Conservation (phyloP, 1,140 invertebrate genomes). For the Lordiphosa mommai region DNA sequence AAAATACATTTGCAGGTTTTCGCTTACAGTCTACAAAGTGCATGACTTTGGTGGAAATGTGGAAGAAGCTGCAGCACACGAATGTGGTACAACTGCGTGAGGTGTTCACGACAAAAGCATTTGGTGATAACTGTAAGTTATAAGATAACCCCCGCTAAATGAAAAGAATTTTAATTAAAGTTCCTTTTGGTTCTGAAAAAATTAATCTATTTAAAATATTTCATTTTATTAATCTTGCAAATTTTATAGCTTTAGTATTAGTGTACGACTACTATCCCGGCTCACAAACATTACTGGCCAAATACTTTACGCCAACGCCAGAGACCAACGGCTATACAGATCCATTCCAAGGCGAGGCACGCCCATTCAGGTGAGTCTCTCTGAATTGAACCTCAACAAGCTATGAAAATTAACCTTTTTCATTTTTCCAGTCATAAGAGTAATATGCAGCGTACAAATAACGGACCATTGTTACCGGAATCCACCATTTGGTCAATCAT, state of each 20-base stretch:
- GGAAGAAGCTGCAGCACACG: slow-evolving; percentile 96
- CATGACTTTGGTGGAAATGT: slow-evolving; percentile 92
- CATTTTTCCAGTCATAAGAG: slow-evolving; percentile 86
- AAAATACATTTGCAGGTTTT: slow-evolving; percentile 80
- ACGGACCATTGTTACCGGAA: slow-evolving; percentile 89
- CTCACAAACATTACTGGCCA: slow-evolving; percentile 91
- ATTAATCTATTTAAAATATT: neutral
- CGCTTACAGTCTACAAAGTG: slow-evolving; percentile 91
- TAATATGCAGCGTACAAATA: slow-evolving; percentile 83
- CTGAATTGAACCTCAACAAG: neutral
- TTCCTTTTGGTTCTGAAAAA: too few species aligned
- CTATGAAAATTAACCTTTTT: neutral
- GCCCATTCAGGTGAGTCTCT: slow-evolving; percentile 82
- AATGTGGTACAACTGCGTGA: slow-evolving; percentile 95
- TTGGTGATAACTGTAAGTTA: slow-evolving; percentile 94
- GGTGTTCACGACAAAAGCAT: slow-evolving; percentile 96
- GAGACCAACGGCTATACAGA: slow-evolving; percentile 87
- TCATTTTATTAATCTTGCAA: neutral
- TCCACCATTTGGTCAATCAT: slow-evolving; percentile 96
- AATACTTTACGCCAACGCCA: slow-evolving; percentile 88
- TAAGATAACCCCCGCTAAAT: slow-evolving; percentile 79
- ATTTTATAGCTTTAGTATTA: slow-evolving; percentile 91
- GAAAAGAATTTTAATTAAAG: neutral
- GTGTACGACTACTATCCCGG: slow-evolving; percentile 97
- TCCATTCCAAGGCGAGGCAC: slow-evolving; percentile 90